Percentiles rank a stretch among this genome's conserved stretches.
Conservation (phyloP, 2,113 vertebrate genomes). For the Syngnathus typhle region DNA sequence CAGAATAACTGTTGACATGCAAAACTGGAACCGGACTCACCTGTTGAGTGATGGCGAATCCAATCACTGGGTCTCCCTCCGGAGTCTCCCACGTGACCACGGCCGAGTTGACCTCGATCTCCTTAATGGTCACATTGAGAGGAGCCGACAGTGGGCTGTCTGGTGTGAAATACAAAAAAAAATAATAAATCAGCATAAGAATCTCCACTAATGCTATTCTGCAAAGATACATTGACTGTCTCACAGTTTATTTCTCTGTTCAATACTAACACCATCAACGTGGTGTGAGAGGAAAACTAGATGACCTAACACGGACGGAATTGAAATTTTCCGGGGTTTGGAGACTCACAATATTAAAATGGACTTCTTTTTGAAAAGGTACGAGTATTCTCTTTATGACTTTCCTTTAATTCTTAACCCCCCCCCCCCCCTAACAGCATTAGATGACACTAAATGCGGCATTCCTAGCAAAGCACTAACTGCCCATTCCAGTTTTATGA, state of each 20-base stretch:
- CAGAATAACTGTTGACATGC: neutral
- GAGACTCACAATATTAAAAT: too few species aligned
- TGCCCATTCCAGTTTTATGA: neutral
- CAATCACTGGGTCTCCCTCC: conserved; percentile 93
- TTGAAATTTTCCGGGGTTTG: neutral
- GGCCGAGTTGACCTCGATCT: conserved; percentile 88
- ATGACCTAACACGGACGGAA: neutral
- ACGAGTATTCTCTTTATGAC: neutral
- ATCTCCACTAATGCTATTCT: conserved; percentile 22
- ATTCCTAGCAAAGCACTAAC: neutral
- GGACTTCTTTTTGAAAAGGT: neutral
- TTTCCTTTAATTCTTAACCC: neutral
- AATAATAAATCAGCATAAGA: conserved; percentile 17
- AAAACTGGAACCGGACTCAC: conserved; percentile 54
- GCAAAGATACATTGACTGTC: conserved; percentile 6
- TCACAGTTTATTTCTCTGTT: neutral
- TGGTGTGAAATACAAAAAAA: conserved; percentile 42
- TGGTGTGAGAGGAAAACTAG: conserved; percentile 1
- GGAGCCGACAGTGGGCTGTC: conserved; percentile 88
- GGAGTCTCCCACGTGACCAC: conserved; percentile 93
- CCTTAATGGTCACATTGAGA: conserved; percentile 91
- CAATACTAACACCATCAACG: conserved; percentile 24
- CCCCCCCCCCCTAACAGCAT: neutral
- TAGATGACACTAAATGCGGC: too few species aligned
- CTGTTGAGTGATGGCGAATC: conserved; percentile 95